These are phyloP conservation scores for Microplitis mediator DNA, from an alignment of 1,140 invertebrate genomes.

Conservation along the genomic window DNA sequence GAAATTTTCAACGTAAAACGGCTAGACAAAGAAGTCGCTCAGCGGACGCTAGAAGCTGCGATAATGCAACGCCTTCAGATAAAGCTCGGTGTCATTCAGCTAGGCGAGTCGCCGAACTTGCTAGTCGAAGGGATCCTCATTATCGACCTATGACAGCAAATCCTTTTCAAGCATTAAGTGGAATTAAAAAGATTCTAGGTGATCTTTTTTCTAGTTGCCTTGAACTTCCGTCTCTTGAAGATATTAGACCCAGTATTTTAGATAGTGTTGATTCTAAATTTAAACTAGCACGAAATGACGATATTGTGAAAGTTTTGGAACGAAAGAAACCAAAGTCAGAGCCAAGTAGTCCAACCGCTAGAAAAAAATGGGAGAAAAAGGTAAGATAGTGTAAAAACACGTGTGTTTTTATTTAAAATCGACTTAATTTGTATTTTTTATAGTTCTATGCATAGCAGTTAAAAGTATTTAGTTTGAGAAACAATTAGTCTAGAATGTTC, in stretches of 20 bases:
- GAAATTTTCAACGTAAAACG: conserved; percentile 42
- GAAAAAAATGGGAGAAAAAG: conserved; percentile 61
- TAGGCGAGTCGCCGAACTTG: conserved; percentile 73
- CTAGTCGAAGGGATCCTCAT: conserved; percentile 80
- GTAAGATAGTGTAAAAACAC: conserved; percentile 31
- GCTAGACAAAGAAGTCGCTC: conserved; percentile 51
- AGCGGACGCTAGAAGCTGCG: conserved; percentile 54
- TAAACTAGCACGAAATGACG: conserved; percentile 55
- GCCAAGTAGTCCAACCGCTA: conserved; percentile 58
- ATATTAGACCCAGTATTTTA: conserved; percentile 49
- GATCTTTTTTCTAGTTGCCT: conserved; percentile 78
- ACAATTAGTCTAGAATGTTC: too few relatives aligned
- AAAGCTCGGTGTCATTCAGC: conserved; percentile 74
- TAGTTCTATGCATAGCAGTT: not conserved
- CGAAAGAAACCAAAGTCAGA: conserved; percentile 58
- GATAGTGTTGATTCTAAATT: conserved; percentile 47
- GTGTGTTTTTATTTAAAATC: not conserved
- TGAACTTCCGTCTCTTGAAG: conserved; percentile 71
- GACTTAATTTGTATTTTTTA: not conserved
- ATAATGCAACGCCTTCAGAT: conserved; percentile 65
- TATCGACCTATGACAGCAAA: conserved; percentile 74
- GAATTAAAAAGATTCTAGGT: conserved; percentile 80
- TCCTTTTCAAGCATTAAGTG: conserved; percentile 74
- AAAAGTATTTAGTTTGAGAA: too few relatives aligned
- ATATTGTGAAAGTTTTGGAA: conserved; percentile 57